Conservation (phyloP, 2,888 invertebrate species). For the Agonum fuliginosum region DNA sequence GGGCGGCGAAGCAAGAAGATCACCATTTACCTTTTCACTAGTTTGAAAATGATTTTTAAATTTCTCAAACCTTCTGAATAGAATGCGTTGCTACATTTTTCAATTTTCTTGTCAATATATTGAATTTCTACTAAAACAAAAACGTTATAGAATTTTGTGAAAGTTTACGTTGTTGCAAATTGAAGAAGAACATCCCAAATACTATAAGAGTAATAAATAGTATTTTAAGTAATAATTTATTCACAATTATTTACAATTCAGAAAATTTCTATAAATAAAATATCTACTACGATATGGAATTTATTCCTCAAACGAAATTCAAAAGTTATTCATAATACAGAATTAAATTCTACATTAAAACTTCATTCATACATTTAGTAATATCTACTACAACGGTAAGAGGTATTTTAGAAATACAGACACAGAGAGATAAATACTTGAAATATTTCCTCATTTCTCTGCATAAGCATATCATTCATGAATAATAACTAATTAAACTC, state of each 20-base stretch:
- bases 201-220: no score
- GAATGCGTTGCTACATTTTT: slow-evolving; percentile 20
- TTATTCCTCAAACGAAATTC: no score
- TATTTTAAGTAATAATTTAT: no score
- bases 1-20: background rate
- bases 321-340: no score
- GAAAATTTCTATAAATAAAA: no score
- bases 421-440: background rate
- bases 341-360: background rate
- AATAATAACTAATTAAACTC: background rate
- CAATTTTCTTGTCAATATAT: slow-evolving; percentile 35
- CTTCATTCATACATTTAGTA: background rate
- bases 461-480: no score
- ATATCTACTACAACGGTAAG: no score
- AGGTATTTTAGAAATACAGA: no score
- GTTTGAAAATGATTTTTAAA: slow-evolving; percentile 32
- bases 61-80: slow-evolving; percentile 4
- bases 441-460: slow-evolving; percentile 2
- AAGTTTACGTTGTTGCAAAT: slow-evolving; percentile 13
- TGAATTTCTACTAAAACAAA: slow-evolving; percentile 28
- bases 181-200: background rate
- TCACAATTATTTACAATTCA: no score
- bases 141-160: background rate
- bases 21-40: background rate
- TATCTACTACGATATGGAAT: no score